Conservation (phyloP, 2,797 vertebrate genomes). For the Cacajao melanocephalus region DNA sequence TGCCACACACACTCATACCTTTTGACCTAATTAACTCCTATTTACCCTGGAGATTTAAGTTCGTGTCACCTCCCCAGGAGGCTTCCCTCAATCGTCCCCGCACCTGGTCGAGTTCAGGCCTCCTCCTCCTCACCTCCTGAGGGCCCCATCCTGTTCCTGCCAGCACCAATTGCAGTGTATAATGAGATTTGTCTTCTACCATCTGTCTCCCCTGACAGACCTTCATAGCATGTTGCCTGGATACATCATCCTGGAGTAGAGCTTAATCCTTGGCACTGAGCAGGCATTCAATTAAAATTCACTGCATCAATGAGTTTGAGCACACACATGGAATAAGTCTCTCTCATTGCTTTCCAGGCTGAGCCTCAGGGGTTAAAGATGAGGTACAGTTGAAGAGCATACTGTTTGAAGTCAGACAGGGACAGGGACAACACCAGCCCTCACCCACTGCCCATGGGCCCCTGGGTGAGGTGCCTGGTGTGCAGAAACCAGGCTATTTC, state of each 20-base stretch:
- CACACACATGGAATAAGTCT: neutral
- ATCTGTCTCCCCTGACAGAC: neutral
- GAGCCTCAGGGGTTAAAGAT: neutral
- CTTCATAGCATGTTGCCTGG: neutral
- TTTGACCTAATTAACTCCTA: neutral
- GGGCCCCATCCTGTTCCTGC: neutral
- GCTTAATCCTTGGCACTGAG: neutral
- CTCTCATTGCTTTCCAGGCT: neutral
- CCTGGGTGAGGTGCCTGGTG: neutral
- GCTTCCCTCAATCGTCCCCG: neutral
- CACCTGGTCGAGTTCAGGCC: neutral
- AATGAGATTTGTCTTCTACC: neutral
- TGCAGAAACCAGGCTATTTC: neutral
- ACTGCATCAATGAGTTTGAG: neutral
- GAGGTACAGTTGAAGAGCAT: neutral
- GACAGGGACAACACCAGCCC: neutral
- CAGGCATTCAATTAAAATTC: neutral
- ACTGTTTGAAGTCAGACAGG: neutral
- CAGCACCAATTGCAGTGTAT: accelerated
- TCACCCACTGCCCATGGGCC: accelerated
- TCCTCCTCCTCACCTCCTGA: neutral
- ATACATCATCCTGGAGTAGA: neutral
- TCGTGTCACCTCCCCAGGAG: neutral
- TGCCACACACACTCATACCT: neutral
- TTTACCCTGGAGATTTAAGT: neutral